Evolutionary conservation across 2,113 vertebrate genomes (phyloP).

Genomic region (Gymnorhina tibicen): DNA sequence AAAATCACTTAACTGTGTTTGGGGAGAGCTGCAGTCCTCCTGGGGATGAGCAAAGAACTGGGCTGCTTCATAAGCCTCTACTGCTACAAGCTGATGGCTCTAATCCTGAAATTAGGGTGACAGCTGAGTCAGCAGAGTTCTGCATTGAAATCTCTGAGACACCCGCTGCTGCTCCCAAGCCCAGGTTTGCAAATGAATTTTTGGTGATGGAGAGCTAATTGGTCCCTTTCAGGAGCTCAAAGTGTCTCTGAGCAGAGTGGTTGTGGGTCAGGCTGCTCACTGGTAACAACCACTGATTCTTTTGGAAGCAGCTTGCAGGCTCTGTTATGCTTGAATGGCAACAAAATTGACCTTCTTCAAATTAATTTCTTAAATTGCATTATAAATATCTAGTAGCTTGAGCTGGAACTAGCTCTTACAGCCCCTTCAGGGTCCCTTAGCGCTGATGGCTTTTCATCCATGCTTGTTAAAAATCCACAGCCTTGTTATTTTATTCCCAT

Average conservation of each 20-base stretch:
- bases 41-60: neutral
- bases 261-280: neutral
- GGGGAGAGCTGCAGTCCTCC: neutral
- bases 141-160: neutral
- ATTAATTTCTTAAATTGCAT: constrained; percentile 2
- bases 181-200: neutral
- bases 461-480: neutral
- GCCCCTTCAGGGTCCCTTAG: neutral
- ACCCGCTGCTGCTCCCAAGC: neutral
- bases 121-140: neutral
- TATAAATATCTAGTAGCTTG: neutral
- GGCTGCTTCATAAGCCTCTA: neutral
- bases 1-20: neutral
- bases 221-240: neutral
- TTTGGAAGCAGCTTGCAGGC: neutral
- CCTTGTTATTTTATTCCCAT: neutral
- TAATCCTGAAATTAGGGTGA: neutral
- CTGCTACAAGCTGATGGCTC: neutral
- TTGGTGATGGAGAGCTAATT: neutral
- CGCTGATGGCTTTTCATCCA: neutral
- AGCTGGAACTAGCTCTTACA: neutral
- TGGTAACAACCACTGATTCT: neutral
- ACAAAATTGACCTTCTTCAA: neutral
- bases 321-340: neutral
- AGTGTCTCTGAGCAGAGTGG: neutral